Evolutionary conservation across 2,797 vertebrate species (phyloP), one percentile per base, ranked within the genome.

Genomic region (Trematomus bernacchii): DNA sequence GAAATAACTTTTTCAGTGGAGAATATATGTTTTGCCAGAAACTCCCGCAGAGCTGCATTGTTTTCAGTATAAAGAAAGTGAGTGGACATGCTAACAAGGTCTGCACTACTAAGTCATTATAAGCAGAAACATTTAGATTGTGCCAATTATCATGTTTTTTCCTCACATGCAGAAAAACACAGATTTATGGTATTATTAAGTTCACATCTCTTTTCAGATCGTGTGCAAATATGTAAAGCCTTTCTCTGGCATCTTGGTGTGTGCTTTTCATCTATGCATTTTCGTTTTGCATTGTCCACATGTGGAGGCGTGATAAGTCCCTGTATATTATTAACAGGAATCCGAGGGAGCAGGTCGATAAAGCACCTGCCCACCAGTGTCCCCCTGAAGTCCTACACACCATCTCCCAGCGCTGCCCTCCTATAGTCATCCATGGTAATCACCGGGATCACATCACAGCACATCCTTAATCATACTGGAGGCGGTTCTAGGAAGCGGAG

Each of bases 291-390:
- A 71, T 53, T 82, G 80, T 86, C 73, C 79, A 76, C 51, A 51
- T 85, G 83, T 87, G 91, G 90, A 85, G 92, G 87, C 68, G 89
- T 86, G 87, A 84, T 86, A 91, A 93, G 87, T 91, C 89, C 67
- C 82, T 82, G 84, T 92, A 87, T 91, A 91, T 94, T 92, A 94
- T 92, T 93, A 93, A 90, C 80, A 70, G 87, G 86, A 78, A 85
- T 91, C 85, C 83, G 81, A 86, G 83, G 84, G 74, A 87, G 79
- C 81, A 47, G 89, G 92, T 94, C 91, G 86, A 93, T 94, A 87
- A 53, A 88, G 81, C 84, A 85, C 69, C 89, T 87, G 89, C 93
- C 92, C 92, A 93, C 91, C 87, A 79, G 86, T 77, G 85, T 89
- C 84, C 87, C 85, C 83, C 90, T 86, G 74, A 90, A 92, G 88